Percentiles rank a stretch among this genome's conserved stretches.
Conservation (phyloP, 2,888 invertebrate genomes). For the Cataglyphis cursor region DNA sequence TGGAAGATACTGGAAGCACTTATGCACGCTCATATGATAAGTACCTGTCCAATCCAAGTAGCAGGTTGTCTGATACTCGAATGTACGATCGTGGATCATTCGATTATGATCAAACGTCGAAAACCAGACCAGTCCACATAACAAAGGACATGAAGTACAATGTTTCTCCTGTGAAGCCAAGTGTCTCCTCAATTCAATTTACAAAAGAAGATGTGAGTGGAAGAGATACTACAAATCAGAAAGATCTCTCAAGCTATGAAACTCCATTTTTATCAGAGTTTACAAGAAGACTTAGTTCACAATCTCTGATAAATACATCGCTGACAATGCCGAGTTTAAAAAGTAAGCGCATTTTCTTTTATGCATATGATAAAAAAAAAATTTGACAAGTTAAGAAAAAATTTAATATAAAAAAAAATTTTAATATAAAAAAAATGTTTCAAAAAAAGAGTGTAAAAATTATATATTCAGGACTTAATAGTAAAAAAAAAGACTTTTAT, state of each 20-base stretch:
- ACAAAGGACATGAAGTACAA: slow-evolving; percentile 78
- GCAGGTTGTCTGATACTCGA: slow-evolving; percentile 70
- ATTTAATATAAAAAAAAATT: not conserved
- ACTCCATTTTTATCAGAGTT: slow-evolving; percentile 92
- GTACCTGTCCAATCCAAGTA: slow-evolving; percentile 66
- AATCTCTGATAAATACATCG: slow-evolving; percentile 78
- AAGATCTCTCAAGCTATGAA: slow-evolving; percentile 87
- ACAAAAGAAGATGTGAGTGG: slow-evolving; percentile 71
- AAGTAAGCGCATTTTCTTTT: slow-evolving; percentile 74
- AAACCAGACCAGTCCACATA: slow-evolving; percentile 71
- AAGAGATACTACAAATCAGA: slow-evolving; percentile 74
- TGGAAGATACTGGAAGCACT: slow-evolving; percentile 76
- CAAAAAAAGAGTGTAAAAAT: not conserved
- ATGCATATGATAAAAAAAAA: not conserved
- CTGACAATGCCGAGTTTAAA: slow-evolving; percentile 73
- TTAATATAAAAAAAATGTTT: not conserved
- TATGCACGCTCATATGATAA: slow-evolving; percentile 67
- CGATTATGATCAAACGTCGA: slow-evolving; percentile 70
- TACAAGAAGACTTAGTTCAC: slow-evolving; percentile 88
- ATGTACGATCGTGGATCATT: slow-evolving; percentile 57
- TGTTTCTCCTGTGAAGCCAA: slow-evolving; percentile 78
- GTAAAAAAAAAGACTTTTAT: not conserved
- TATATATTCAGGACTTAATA: not conserved
- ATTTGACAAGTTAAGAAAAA: not conserved
- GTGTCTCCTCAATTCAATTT: slow-evolving; percentile 78